Base-by-base conservation (phyloP, 2,888 invertebrate species). In the Amphimallon solstitiale region DNA sequence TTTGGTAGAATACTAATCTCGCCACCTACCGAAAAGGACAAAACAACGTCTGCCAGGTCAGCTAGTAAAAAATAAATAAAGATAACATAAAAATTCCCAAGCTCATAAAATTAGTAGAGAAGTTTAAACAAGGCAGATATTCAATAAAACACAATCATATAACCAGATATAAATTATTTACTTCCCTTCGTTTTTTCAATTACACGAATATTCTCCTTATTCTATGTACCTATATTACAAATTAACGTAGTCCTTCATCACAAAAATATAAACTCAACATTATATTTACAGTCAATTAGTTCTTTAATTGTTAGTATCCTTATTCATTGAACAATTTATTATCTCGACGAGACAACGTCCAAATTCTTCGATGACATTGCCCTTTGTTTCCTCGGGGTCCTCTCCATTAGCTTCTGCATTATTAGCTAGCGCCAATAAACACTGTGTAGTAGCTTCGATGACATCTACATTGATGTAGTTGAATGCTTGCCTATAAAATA, bases 401-500 rank as follows among this genome's bases (percentile, higher is more conserved):
- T 86, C 82, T 80, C 87, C 86, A 56, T 86, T 84, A 51, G 86
- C 85, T 75, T 91, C 92, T 48, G 90, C 89, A 78, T 93, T 93
- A 74, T 92, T 93, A 2, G 95, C 94, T 77, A 96, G 93, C n/a
- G 98, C 96, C 77, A 98, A 85, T 80, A 99, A 86, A 81, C 98
- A 98, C 79, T 95, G 93, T 77, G 95, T 94, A 9, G 97, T 97
- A 56, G 98, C 98, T 81, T 97, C 97, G 12, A 98, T 93, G 40
- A 98, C 97, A 79, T 97, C 97, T 56, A 91, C 88, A 0, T 97
- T 97, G 82, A 98, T 92, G 82, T 95, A 95, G 77, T 92, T 94
- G 83, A 94, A 95, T 9, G 96, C 92, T 83, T 90, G 90, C 75
- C 91, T 92, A 79, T 51, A 64, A 68, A 43, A 37, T 38, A 48